Base-by-base conservation (phyloP, 2,888 invertebrate species). In the Malthinus flaveolus region DNA sequence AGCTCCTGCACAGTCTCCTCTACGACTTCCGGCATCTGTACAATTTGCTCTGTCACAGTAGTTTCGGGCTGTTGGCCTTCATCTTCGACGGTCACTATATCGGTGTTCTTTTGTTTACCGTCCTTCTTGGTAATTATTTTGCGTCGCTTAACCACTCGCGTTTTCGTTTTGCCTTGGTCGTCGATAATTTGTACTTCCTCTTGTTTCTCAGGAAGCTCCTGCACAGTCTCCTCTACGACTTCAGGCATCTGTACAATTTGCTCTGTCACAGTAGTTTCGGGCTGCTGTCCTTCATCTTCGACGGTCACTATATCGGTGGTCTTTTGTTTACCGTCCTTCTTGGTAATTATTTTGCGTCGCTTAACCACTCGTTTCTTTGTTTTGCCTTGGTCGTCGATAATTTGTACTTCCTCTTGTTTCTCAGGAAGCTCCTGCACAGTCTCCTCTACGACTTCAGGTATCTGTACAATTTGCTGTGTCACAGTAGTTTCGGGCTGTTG, bases 51-150 rank as follows among this genome's bases (percentile, higher is more conserved):
- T 60, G 62, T 66, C 6, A 68, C 65, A 10, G 68, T 65, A 1
- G 69, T 69, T 60, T 62, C 63, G 11, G 82, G 82, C 50, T 77
- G 71, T 54, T 75, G 69, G 31, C 76, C 78, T 39, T 78, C 79
- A 64, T 77, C 71, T 66, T 77, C 75, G 12, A 79, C 70, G 5
- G 80, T 81, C 50, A 74, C 72, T 23, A 82, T 80, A 72, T 80
- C 78, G 0, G 80, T 81, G 3, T 78, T 70, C 66, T 82, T 63
- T 59, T 66, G 66, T 59, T 58, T 66, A 46, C 58, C 54, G 53
- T 51, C 60, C 49, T 62, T 45, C 12, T 31, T 12, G 3, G 31
- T 37, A 23, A 48, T 59, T 61, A 59, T 70, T 71, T 35, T 69
- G 36, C 79, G 73, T 48, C 75, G 79, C 46, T 78, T 80, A 3